Base-by-base conservation (phyloP, 2,888 invertebrate genomes). In the Eristalinus aeneus region DNA sequence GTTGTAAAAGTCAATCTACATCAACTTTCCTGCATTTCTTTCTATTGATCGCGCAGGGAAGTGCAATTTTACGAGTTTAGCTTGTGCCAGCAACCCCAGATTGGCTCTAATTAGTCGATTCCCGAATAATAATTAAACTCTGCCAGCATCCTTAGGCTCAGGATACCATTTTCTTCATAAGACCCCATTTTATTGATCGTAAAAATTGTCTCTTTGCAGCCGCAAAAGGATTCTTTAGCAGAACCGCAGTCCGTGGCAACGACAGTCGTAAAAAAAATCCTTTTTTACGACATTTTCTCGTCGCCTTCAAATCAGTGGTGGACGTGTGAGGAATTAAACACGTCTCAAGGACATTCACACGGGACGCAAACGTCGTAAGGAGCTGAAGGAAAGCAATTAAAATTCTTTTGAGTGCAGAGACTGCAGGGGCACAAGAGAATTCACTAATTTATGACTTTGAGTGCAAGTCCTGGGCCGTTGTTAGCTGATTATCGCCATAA, bases 261-360 rank as follows among this genome's bases (percentile, higher is more conserved):
- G 6, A 2, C 5, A n/a, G 6, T n/a, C 3, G 4, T n/a, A 2
- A 46, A 69, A 77, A 12, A 58, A 46, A 68, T 20, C 32, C 8
- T 8, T 77, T 78, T 84, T 84, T 84, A 84, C 75, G 69, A 61
- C 84, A 67, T 54, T 27, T 79, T 71, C 12, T 34, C 39, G 67
- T 60, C 80, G 80, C 16, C 84, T 79, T 54, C 39, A 64, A 79
- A 79, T 79, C 74, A 71, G 56, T 67, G 34, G 72, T 61, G 32
- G 60, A 65, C 20, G 68, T 63, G 67, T 68, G 63, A 63, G 67
- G 32, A 31, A 10, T 68, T 68, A 61, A 74, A 68, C 61, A 68
- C 73, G 68, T 68, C 73, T 68, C 63, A 79, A 74, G 73, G 79
- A 67, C 73, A 74, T 78, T 72, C 72, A 73, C 54, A 54, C 54